Percentiles rank a stretch among this genome's conserved stretches.
These are phyloP conservation scores for Axinella damicornis DNA, from an alignment of 37 sponge, comb jelly and placozoan genomes.

Conservation along the genomic window DNA sequence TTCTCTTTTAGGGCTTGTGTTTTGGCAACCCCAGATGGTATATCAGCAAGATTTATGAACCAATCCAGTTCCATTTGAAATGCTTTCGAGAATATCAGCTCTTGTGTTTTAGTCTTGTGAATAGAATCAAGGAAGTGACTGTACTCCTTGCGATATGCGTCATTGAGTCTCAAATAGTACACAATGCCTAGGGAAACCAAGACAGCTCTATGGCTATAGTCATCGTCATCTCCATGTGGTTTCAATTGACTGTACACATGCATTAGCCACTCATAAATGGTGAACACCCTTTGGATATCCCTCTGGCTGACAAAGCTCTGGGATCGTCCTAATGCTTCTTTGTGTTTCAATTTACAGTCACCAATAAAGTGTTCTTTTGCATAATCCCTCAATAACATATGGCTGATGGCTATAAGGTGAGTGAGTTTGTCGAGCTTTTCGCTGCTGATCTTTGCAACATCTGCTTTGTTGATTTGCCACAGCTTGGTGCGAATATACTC, in stretches of 20 bases:
- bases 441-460: constrained; percentile 4
- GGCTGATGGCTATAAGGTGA: constrained; percentile 54
- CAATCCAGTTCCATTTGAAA: constrained; percentile 69
- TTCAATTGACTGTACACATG: constrained; percentile 12
- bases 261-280: constrained; percentile 46
- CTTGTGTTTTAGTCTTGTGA: no score
- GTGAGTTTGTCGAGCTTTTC: constrained; percentile 13
- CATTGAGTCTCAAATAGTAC: constrained; percentile 77
- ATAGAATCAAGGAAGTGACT: no score
- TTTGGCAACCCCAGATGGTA: constrained; percentile 89
- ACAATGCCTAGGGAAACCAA: constrained; percentile 73
- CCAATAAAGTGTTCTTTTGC: constrained; percentile 60
- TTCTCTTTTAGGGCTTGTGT: constrained; percentile 94
- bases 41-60: constrained; percentile 48
- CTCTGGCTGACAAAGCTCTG: constrained; percentile 83
- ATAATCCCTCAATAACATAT: constrained; percentile 62
- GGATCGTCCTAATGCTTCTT: constrained; percentile 38
- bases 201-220: constrained; percentile 46
- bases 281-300: constrained; percentile 73
- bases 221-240: constrained; percentile 11
- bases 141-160: constrained; percentile 28
- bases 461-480: constrained; percentile 21
- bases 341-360: neutral
- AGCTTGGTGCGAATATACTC: constrained; percentile 65
- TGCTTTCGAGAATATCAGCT: constrained; percentile 2